Evolutionary conservation across 2,888 invertebrate species (phyloP), one percentile per base, ranked within the genome.

Genomic region (Amiota minor): DNA sequence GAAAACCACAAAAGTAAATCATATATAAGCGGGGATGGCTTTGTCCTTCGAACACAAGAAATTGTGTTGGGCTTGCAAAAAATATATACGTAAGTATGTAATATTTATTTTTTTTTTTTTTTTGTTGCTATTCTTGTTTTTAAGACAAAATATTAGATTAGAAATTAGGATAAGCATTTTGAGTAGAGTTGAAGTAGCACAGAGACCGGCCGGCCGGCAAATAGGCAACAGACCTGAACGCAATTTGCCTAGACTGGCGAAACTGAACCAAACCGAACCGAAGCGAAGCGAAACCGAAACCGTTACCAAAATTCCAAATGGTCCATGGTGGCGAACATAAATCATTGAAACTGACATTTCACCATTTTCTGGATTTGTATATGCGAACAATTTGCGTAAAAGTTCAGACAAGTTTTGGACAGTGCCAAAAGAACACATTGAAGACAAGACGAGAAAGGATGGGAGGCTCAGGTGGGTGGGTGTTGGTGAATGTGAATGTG

Each of bases 291-390:
- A 64, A 12, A 35, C 59, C 16, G 20, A 62, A 10, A 62, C 53
- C 53, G 12, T 53, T 53, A n/a, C 62, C 35, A 82, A 82, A 82
- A 81, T 78, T 83, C 79, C 78, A 79, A 83, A 84, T 82, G 82
- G 80, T 80, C 76, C 84, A 83, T 82, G 81, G 86, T 82, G 77
- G 62, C 62, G 83, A 83, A 80, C 87, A 88, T 88, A 86, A 88
- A 88, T 88, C 87, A 88, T 88, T 85, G 87, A 77, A 87, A 79
- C 87, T 87, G 87, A 87, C 88, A 84, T 86, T 81, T 84, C 80
- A 81, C 83, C 86, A 87, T 86, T 87, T 86, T 78, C 78, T 81
- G 72, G 75, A 79, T 82, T 77, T 81, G 78, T 80, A 78, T 77
- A 74, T 73, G 71, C 49, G 72, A 53, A 71, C 74, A 74, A 77